Percentiles rank a stretch among this genome's conserved stretches.
Evolutionary conservation across 2,888 invertebrate species (phyloP).

Genomic region (Cenopis cana): DNA sequence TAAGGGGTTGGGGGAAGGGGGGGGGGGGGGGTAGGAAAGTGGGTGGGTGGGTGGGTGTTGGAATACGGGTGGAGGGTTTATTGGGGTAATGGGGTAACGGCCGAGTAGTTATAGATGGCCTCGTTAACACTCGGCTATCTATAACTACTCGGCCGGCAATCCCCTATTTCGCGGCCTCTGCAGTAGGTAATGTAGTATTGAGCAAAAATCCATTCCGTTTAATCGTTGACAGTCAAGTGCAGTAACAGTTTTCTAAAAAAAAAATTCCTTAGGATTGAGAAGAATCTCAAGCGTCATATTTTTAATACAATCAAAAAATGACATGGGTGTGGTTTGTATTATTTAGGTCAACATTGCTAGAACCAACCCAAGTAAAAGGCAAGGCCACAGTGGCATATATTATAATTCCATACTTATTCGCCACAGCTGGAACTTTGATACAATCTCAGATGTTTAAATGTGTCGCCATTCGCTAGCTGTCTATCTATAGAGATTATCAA

Average conservation of each 20-base stretch:
- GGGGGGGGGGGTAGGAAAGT: too few relatives aligned
- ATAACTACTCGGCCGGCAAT: too few relatives aligned
- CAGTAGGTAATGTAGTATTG: too few relatives aligned
- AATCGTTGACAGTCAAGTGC: background rate
- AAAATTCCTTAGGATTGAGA: background rate
- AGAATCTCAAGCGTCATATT: background rate
- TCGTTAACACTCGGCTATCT: too few relatives aligned
- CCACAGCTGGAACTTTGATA: slow-evolving; percentile 11
- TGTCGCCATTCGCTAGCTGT: background rate
- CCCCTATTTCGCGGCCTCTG: too few relatives aligned
- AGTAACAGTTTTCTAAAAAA: background rate
- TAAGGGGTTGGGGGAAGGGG: too few relatives aligned
- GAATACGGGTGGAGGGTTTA: too few relatives aligned
- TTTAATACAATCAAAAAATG: background rate
- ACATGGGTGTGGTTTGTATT: background rate
- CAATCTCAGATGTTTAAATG: slow-evolving; percentile 17
- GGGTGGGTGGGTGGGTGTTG: too few relatives aligned
- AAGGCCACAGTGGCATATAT: slow-evolving; percentile 29
- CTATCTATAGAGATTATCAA: slow-evolving; percentile 11
- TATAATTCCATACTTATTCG: slow-evolving; percentile 19
- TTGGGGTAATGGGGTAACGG: too few relatives aligned
- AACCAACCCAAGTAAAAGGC: background rate
- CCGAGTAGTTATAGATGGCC: too few relatives aligned
- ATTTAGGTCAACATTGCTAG: slow-evolving; percentile 21
- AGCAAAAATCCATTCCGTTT: background rate